Conservation (phyloP, 2,888 invertebrate species). For the Latrodectus elegans region DNA sequence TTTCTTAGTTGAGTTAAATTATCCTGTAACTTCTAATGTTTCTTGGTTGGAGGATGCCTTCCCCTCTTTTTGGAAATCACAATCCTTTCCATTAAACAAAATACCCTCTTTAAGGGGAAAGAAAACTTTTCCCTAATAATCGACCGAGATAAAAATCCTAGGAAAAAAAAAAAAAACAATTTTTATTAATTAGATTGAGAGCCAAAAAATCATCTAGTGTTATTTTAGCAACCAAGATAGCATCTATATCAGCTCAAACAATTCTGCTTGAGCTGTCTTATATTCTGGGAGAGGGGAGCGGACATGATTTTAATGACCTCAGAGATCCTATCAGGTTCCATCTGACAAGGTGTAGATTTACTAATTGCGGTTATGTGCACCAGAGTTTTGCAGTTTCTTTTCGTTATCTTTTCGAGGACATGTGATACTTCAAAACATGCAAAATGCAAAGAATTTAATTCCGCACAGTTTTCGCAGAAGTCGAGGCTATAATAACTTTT, state of each 20-base stretch:
- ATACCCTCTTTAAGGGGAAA: background rate
- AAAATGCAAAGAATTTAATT: slow-evolving; percentile 63
- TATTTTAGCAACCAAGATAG: slow-evolving; percentile 61
- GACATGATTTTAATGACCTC: slow-evolving; percentile 66
- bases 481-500: slow-evolving; percentile 49
- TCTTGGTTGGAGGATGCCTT: too few relatives aligned
- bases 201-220: slow-evolving; percentile 55
- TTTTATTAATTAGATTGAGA: slow-evolving; percentile 59
- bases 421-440: slow-evolving; percentile 53
- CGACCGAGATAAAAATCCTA: slow-evolving; percentile 25
- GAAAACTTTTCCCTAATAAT: slow-evolving; percentile 27
- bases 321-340: slow-evolving; percentile 59
- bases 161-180: slow-evolving; percentile 56
- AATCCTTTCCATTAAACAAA: slow-evolving; percentile 17
- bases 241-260: slow-evolving; percentile 47
- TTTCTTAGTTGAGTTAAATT: too few relatives aligned
- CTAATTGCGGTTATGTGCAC: slow-evolving; percentile 58
- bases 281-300: slow-evolving; percentile 37
- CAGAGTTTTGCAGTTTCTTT: slow-evolving; percentile 37
- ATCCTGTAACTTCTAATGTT: too few relatives aligned
- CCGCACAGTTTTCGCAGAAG: background rate
- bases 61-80: too few relatives aligned
- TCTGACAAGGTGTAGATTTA: slow-evolving; percentile 69
- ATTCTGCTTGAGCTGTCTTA: slow-evolving; percentile 32
- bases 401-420: slow-evolving; percentile 1